Base-by-base conservation (phyloP, 2,113 vertebrate species). In the Amblyornis subalaris region DNA sequence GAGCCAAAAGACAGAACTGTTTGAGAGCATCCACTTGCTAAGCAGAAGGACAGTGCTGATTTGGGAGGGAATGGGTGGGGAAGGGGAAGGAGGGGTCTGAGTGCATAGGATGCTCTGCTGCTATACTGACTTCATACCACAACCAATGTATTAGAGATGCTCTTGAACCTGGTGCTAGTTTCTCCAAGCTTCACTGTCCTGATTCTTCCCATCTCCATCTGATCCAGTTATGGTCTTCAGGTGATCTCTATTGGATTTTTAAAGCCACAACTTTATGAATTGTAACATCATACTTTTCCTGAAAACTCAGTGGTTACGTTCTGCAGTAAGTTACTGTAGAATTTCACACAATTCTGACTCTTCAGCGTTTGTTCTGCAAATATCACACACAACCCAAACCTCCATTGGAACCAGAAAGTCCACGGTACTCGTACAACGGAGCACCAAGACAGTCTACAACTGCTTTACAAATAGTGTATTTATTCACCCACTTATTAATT, bases 171-270 rank as follows among this genome's bases (percentile, higher is more conserved):
- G 94, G 92, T 95, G 95, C 94, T 97, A 96, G 94, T 96, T 95
- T 97, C 93, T 96, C 93, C 95, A 95, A 95, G 95, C 91, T 96
- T 97, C 94, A 96, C 93, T 96, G 94, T 95, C 94, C 95, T 95
- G 93, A 97, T 94, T 97, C 94, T 95, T 96, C 94, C 94, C 96
- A 95, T 97, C 95, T 95, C 95, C 93, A 94, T 97, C 90, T 97
- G 90, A 97, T 95, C 96, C 96, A 97, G 95, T 96, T 96, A 95
- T 93, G 94, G 93, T 97, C 94, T 96, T 95, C 96, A 96, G 96
- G 93, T 96, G 94, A 94, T 95, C 95, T 97, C 95, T 95, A 95
- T 95, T 95, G 94, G 94, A 96, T 95, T 96, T 97, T 97, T 96
- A 96, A 96, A 96, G 94, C 95, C 94, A 96, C 93, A 95, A 95